Base-by-base conservation (phyloP, 1,140 invertebrate species). In the Bombus consobrinus region DNA sequence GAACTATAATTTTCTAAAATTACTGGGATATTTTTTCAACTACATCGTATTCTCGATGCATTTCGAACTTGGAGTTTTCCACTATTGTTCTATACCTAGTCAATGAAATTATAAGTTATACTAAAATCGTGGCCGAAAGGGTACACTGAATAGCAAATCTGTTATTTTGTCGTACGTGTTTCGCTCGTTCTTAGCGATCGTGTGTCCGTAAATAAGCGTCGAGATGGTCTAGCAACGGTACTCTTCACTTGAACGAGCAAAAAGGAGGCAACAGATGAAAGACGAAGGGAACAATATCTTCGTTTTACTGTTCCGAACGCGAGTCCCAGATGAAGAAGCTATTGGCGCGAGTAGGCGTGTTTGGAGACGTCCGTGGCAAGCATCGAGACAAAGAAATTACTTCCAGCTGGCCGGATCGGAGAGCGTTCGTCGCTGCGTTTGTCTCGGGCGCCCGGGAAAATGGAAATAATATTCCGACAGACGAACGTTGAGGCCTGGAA, bases 361-460 rank as follows among this genome's bases (percentile, higher is more conserved):
- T 41, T 15, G 41, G 37, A 71, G 28, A 28, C 39, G 37, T 37
- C 25, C 53, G 5, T 18, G 76, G 13, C 43, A 34, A 81, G 66
- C 25, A 9, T 28, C 13, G 41, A 71, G 66, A 81, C 78, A 81
- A 81, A 81, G 78, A 71, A 71, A 81, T 81, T 69, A 69, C 43
- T 81, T 69, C 43, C 78, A 39, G 64, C 43, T 57, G 66, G 78
- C 34, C 66, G 39, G 78, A 71, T 80, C 43, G 78, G n/a, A 18
- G 66, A 47, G 43, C 78, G 47, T 34, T 81, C 43, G 64, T 81
- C 66, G 66, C n/a, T 43, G 39, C 25, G 18, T 25, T 66, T 41
- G 39, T 66, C 12, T 12, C 76, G 39, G 1, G n/a, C 25, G 13
- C 34, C 47, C 25, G 3, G 8, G 43, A 32, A 47, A 81, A 81